phyloP scores from a whole-genome alignment of 2,888 invertebrate species.

The Cosmorhoe ocellata region DNA sequence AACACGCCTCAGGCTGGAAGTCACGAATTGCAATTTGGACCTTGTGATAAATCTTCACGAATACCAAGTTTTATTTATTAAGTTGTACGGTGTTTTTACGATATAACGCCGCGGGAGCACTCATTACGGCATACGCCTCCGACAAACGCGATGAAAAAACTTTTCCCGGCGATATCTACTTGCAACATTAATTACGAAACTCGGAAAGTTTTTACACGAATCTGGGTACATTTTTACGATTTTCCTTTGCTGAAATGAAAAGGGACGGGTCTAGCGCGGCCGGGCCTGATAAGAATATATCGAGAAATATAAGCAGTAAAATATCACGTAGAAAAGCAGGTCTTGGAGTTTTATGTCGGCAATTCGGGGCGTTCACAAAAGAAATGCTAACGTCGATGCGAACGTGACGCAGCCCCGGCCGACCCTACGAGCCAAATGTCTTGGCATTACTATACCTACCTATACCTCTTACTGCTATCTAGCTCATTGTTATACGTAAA shows the following conservation, averaged over 20 bases:
- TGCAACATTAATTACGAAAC: slow-evolving; percentile 78
- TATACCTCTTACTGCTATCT: slow-evolving; percentile 18
- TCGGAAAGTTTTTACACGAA: slow-evolving; percentile 58
- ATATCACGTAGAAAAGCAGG: slow-evolving; percentile 77
- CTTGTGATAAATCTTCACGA: slow-evolving; percentile 77
- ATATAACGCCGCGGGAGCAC: slow-evolving; percentile 70
- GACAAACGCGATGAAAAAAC: slow-evolving; percentile 75
- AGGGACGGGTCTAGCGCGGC: slow-evolving; percentile 53
- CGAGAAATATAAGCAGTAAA: slow-evolving; percentile 70
- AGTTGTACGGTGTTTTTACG: slow-evolving; percentile 81
- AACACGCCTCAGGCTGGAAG: slow-evolving; percentile 57
- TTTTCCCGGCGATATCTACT: slow-evolving; percentile 73
- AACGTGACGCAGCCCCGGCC: slow-evolving; percentile 59
- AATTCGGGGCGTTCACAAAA: slow-evolving; percentile 79
- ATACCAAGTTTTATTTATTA: slow-evolving; percentile 79
- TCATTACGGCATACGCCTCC: slow-evolving; percentile 67
- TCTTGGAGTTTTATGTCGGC: slow-evolving; percentile 76
- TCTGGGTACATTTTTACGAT: slow-evolving; percentile 67
- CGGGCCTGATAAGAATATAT: slow-evolving; percentile 71
- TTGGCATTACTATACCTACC: slow-evolving; percentile 15
- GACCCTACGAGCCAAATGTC: slow-evolving; percentile 32
- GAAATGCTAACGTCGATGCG: slow-evolving; percentile 72
- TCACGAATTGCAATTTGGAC: slow-evolving; percentile 70
- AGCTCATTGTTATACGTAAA: slow-evolving; percentile 24
- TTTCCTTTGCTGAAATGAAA: slow-evolving; percentile 59